Conservation (phyloP, 2,797 vertebrate genomes). For the Diplodus sargus region DNA sequence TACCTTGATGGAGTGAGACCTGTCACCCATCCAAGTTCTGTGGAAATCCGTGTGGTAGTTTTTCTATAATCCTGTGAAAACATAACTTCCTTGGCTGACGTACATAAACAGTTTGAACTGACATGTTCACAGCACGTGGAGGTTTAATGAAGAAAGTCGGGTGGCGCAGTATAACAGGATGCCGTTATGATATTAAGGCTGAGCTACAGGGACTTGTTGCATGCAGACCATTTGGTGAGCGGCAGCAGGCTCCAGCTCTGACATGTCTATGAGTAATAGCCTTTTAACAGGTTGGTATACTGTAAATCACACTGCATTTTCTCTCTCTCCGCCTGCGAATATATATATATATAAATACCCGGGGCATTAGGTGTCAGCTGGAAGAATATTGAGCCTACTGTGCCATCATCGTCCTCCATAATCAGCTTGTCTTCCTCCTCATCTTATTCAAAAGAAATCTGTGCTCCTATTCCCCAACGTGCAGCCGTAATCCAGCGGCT, state of each 20-base stretch:
- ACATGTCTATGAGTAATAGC: conserved; percentile 15
- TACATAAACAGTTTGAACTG: neutral
- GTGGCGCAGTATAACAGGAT: neutral
- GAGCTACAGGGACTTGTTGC: conserved; percentile 31
- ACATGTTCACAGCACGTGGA: neutral
- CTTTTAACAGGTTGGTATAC: neutral
- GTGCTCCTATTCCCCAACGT: conserved; percentile 31
- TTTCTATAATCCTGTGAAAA: too few relatives aligned
- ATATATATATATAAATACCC: conserved; percentile 36
- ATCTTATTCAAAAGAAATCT: conserved; percentile 14
- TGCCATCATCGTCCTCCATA: conserved; percentile 22
- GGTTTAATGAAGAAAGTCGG: neutral
- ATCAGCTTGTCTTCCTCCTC: conserved; percentile 41
- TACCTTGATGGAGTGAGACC: too few relatives aligned
- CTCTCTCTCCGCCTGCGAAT: conserved; percentile 12
- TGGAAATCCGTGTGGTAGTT: too few relatives aligned
- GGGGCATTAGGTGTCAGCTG: conserved; percentile 37
- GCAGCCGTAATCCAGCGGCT: conserved; percentile 33
- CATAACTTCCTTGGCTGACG: too few relatives aligned
- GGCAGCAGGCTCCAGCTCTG: neutral
- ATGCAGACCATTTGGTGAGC: conserved; percentile 16
- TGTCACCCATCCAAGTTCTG: too few relatives aligned
- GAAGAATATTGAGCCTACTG: conserved; percentile 11
- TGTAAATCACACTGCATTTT: conserved; percentile 30
- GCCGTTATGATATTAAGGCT: conserved; percentile 14